A percentile compares a stretch with the other conserved stretches of the same genome.
Evolutionary conservation across 2,113 vertebrate genomes (phyloP).

Genomic region (Corythoichthys intestinalis): DNA sequence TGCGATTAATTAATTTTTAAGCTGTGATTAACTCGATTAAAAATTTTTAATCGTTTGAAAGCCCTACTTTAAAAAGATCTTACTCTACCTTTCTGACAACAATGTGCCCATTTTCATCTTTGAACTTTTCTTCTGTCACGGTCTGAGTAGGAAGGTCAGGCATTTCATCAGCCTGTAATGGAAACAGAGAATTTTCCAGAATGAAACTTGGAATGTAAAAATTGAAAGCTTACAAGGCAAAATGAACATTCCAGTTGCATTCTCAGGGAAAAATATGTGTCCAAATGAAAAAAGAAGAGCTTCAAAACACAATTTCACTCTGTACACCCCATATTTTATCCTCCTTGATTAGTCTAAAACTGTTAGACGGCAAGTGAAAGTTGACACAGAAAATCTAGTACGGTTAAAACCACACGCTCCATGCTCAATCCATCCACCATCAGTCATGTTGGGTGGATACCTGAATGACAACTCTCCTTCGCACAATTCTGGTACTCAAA

Average conservation of each 20-base stretch:
- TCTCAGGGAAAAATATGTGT: conserved; percentile 17
- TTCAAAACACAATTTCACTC: conserved; percentile 4
- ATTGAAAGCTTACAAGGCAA: background rate
- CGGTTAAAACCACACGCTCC: conserved; percentile 18
- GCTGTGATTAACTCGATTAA: too few species aligned
- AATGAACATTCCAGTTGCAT: conserved; percentile 15
- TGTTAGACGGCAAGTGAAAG: conserved; percentile 20
- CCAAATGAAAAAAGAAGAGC: conserved; percentile 28
- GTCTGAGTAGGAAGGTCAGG: conserved; percentile 79
- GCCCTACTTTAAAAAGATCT: background rate
- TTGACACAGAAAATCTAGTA: conserved; percentile 2
- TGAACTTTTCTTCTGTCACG: conserved; percentile 84
- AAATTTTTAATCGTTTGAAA: too few species aligned
- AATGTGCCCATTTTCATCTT: conserved; percentile 81
- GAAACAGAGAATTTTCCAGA: conserved; percentile 11
- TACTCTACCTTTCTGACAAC: conserved; percentile 84
- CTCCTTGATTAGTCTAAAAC: background rate
- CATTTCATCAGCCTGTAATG: conserved; percentile 80
- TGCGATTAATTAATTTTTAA: too few species aligned
- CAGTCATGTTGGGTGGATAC: conserved; percentile 68
- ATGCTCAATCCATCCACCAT: conserved; percentile 19
- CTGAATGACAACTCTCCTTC: conserved; percentile 90
- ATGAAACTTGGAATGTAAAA: background rate
- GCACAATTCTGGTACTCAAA: conserved; percentile 87
- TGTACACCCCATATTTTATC: conserved; percentile 6